phyloP scores from a whole-genome alignment of 2,888 invertebrate genomes.

The Philonicus albiceps region DNA sequence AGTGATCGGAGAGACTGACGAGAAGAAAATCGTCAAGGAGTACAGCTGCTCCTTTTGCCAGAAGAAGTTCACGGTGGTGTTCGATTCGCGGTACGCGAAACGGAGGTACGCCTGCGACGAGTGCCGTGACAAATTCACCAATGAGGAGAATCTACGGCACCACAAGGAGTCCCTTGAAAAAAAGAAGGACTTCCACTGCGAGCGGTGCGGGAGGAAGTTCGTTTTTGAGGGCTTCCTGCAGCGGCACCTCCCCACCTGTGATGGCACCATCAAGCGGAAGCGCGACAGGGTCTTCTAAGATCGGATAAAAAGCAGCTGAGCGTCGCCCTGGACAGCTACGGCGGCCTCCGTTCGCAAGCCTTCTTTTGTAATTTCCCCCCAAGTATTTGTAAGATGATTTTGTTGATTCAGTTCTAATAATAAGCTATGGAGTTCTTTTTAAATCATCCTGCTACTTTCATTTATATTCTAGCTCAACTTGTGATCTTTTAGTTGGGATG shows the following conservation, averaged over 20 bases:
- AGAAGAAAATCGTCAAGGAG: slow-evolving; percentile 61
- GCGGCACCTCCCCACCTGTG: slow-evolving; percentile 60
- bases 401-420: background rate
- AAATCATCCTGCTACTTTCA: background rate
- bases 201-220: slow-evolving; percentile 61
- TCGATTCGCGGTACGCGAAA: slow-evolving; percentile 61
- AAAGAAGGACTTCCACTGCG: slow-evolving; percentile 59
- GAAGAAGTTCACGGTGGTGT: slow-evolving; percentile 60
- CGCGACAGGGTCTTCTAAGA: slow-evolving; percentile 50
- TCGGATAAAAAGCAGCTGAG: slow-evolving; percentile 4
- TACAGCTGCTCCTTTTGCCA: slow-evolving; percentile 61
- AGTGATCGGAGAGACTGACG: slow-evolving; percentile 46
- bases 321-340: background rate
- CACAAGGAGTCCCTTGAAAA: slow-evolving; percentile 61
- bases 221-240: slow-evolving; percentile 62
- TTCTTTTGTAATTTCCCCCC: background rate
- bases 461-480: background rate
- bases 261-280: slow-evolving; percentile 60
- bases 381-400: background rate
- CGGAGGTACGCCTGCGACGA: slow-evolving; percentile 61
- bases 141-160: slow-evolving; percentile 59
- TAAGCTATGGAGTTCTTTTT: background rate
- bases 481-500: background rate
- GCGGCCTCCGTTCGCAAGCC: background rate
- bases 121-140: slow-evolving; percentile 62